Conservation (phyloP, 2,888 invertebrate genomes). For the Phengaris alcon region DNA sequence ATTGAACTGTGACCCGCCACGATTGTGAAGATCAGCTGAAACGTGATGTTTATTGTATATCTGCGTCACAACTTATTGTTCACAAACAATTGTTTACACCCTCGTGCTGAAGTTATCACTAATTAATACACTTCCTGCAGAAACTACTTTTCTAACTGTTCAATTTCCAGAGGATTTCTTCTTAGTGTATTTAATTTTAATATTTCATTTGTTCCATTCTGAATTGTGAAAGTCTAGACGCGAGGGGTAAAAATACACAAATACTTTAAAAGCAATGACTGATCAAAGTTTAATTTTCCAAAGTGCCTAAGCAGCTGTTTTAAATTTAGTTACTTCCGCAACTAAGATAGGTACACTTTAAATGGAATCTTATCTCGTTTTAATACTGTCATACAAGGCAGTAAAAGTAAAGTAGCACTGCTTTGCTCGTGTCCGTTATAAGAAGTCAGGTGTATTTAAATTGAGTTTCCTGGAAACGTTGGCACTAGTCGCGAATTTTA, state of each 20-base stretch:
- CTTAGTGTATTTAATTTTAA: not conserved
- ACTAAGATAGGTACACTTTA: not conserved
- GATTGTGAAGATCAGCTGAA: conserved; percentile 31
- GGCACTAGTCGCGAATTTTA: conserved; percentile 13
- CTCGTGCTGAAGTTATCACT: not conserved
- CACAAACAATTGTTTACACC: conserved; percentile 25
- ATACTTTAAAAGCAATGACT: not conserved
- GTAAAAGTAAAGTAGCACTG: not conserved
- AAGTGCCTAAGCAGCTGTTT: not conserved
- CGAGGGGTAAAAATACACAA: too few species aligned
- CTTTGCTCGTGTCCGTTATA: not conserved
- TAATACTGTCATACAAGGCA: not conserved
- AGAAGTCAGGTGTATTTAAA: conserved; percentile 8
- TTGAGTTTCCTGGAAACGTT: conserved; percentile 15
- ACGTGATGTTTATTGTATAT: conserved; percentile 45
- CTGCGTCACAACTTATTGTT: conserved; percentile 44
- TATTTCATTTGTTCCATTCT: not conserved
- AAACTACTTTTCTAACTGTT: not conserved
- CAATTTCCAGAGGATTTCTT: not conserved
- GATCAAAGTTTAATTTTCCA: not conserved
- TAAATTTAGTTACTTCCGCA: not conserved
- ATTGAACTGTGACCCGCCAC: conserved; percentile 41
- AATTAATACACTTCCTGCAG: not conserved
- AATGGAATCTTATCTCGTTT: conserved; percentile 1
- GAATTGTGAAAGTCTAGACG: too few species aligned